phyloP scores from a whole-genome alignment of 2,797 vertebrate species.

The Pangasius larnaudii region DNA sequence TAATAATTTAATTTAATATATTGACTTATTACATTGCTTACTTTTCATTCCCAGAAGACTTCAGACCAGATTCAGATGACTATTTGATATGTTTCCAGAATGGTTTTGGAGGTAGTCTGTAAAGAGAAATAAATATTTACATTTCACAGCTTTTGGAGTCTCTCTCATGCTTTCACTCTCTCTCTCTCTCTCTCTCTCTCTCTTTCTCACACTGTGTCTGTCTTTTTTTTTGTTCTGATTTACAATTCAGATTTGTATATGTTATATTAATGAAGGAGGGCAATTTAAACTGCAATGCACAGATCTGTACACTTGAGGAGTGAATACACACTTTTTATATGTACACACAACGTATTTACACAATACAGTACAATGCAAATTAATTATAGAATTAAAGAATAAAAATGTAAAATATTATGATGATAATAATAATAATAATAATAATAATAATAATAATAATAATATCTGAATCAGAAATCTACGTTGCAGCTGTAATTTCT shows the following conservation, averaged over 20 bases:
- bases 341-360: not conserved
- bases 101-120: not conserved
- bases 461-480: not conserved
- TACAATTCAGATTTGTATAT: not conserved
- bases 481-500: not conserved
- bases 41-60: slow-evolving; percentile 39
- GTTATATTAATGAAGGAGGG: not conserved
- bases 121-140: slow-evolving; percentile 46
- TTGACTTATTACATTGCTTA: not conserved
- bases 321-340: not conserved
- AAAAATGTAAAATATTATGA: not conserved
- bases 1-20: slow-evolving; percentile 31
- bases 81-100: slow-evolving; percentile 13
- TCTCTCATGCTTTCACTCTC: not conserved
- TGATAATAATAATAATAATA: not conserved
- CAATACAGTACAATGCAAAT: not conserved
- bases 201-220: too few species aligned
- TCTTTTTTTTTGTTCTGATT: not conserved
- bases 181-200: too few species aligned
- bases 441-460: not conserved
- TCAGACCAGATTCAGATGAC: not conserved
- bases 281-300: not conserved
- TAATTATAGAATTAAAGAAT: not conserved
- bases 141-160: not conserved
- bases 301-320: not conserved